Evolutionary conservation across 2,797 vertebrate genomes (phyloP).

Genomic region (Lepidocolaptes lacrymiger): DNA sequence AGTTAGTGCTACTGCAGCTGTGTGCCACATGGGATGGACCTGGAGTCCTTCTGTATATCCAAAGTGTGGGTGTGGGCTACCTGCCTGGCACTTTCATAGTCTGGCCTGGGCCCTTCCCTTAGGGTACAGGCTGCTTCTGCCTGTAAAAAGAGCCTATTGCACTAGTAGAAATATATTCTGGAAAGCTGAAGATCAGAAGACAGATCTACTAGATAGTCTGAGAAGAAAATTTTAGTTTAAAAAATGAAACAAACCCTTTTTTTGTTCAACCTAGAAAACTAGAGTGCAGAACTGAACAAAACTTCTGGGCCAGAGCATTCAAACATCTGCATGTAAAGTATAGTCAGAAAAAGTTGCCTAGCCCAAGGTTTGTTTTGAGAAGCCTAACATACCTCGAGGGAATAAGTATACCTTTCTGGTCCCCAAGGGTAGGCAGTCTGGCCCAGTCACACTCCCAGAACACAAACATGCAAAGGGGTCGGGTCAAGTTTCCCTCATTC

Average conservation of each 20-base stretch:
- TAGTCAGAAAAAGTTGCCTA: not conserved
- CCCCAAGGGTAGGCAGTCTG: not conserved
- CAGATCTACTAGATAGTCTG: not conserved
- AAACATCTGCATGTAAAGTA: not conserved
- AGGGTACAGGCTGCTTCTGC: not conserved
- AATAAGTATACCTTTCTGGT: not conserved
- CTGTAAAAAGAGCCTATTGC: not conserved
- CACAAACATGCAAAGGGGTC: not conserved
- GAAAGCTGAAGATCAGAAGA: not conserved
- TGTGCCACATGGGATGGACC: not conserved
- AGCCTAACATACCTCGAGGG: not conserved
- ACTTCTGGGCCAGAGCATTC: not conserved
- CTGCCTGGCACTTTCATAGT: not conserved
- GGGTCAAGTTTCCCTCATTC: not conserved
- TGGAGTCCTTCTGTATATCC: not conserved
- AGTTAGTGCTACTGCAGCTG: not conserved
- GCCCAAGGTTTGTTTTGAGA: not conserved
- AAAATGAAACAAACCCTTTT: not conserved
- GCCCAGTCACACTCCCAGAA: accelerated
- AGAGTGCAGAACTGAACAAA: not conserved
- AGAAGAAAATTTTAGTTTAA: not conserved
- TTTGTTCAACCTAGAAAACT: not conserved
- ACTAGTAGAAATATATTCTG: not conserved
- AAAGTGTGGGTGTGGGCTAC: accelerated
- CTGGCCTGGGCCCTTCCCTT: not conserved